These are phyloP conservation scores for Geopemphigus sp. DNA, from an alignment of 1,140 invertebrate species.

Conservation along the genomic window DNA sequence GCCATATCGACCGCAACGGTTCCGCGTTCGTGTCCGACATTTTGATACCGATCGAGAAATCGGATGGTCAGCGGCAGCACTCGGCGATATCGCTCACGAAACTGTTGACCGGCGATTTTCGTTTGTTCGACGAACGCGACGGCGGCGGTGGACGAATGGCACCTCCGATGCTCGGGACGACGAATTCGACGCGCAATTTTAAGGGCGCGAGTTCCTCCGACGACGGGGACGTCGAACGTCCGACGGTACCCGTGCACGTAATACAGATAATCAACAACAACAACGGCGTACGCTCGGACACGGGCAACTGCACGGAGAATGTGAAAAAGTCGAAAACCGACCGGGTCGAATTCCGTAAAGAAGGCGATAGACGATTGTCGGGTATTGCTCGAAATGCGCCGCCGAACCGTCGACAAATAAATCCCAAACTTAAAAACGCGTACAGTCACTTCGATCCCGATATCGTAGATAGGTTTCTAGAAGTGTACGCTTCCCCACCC, in stretches of 20 bases:
- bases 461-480: constrained; percentile 10
- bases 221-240: not conserved
- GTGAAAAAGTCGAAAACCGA: not conserved
- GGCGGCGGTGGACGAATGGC: not conserved
- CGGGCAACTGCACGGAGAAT: not conserved
- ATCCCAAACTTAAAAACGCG: not conserved
- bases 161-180: no score
- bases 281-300: not conserved
- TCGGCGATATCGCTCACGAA: not conserved
- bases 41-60: constrained; percentile 18
- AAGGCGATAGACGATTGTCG: not conserved
- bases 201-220: not conserved
- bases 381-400: not conserved
- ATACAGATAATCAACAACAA: constrained; percentile 40
- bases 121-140: not conserved
- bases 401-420: not conserved
- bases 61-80: not conserved
- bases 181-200: not conserved
- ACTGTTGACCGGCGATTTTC: constrained; percentile 17
- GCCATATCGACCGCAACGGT: not conserved
- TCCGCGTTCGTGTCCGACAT: not conserved
- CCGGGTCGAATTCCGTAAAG: not conserved
- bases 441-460: constrained; percentile 8
- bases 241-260: not conserved
- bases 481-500: not conserved